Evolutionary conservation across 2,888 invertebrate species (phyloP).

Genomic region (Sminthurinus aureus): DNA sequence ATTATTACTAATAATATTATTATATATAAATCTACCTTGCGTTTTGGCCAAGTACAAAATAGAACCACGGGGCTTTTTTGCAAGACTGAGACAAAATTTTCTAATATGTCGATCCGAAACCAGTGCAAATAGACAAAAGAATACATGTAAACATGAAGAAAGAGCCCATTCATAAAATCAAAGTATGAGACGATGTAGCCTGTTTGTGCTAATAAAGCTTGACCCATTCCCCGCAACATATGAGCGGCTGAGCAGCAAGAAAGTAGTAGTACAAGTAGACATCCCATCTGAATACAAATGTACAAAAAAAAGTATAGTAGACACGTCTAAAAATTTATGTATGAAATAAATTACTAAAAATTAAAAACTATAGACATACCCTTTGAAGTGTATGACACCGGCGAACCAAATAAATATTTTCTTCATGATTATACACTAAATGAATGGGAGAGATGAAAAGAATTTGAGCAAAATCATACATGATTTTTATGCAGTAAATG

Average conservation of each 20-base stretch:
- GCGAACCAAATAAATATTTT: not conserved
- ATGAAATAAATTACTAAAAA: not conserved
- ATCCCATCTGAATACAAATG: constrained; percentile 8
- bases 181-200: constrained; percentile 29
- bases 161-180: constrained; percentile 29
- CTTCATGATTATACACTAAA: not conserved
- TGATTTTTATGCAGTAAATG: not conserved
- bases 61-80: constrained; percentile 7
- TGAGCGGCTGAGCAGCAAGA: constrained; percentile 14
- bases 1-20: too few relatives aligned
- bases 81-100: not conserved
- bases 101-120: not conserved
- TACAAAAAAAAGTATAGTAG: not conserved
- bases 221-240: constrained; percentile 17
- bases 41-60: not conserved
- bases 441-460: constrained; percentile 11
- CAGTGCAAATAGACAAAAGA: constrained; percentile 18
- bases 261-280: not conserved
- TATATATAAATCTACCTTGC: constrained; percentile 21
- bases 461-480: constrained; percentile 3
- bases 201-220: constrained; percentile 2
- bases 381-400: constrained; percentile 10
- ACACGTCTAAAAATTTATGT: not conserved
- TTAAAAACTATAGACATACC: not conserved
- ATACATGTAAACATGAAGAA: constrained; percentile 15